Percentiles rank a stretch among this genome's conserved stretches.
Evolutionary conservation across 2,888 invertebrate species (phyloP).

Genomic region (Baronia brevicornis): DNA sequence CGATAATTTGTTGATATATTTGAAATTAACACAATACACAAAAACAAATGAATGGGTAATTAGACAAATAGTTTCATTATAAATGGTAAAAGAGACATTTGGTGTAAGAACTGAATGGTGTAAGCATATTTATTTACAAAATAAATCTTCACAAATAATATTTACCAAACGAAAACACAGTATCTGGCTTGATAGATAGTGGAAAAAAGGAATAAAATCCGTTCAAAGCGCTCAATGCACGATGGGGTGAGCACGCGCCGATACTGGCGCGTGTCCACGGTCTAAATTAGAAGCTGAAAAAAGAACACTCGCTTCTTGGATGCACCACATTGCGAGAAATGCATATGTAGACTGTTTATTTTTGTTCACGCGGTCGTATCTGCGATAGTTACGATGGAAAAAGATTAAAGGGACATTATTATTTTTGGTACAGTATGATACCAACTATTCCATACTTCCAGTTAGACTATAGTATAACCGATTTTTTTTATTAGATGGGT

Average conservation of each 20-base stretch:
- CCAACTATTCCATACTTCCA: no score
- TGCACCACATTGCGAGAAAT: conserved; percentile 68
- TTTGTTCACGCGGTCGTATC: conserved; percentile 31
- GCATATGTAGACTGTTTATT: conserved; percentile 56
- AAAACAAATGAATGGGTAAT: no score
- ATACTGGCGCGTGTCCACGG: conserved; percentile 67
- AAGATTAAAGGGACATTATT: conserved; percentile 22
- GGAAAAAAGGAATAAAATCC: conserved; percentile 28
- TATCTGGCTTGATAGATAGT: conserved; percentile 14
- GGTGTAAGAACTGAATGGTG: no score
- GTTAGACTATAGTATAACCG: no score
- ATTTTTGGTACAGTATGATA: conserved; percentile 10
- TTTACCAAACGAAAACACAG: conserved; percentile 36
- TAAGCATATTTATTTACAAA: no score
- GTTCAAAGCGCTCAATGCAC: conserved; percentile 42
- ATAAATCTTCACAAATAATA: conserved; percentile 30
- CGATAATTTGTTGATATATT: conserved; percentile 6
- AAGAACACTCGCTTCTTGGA: conserved; percentile 47
- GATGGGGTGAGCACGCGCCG: conserved; percentile 49
- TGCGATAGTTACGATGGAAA: conserved; percentile 22
- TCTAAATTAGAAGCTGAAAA: conserved; percentile 67
- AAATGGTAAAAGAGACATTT: no score
- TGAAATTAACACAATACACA: conserved; percentile 5
- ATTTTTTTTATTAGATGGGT: no score
- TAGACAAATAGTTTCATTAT: no score